Percentiles rank a stretch among this genome's conserved stretches.
phyloP scores from a whole-genome alignment of 2,797 vertebrate species.

The Xenopus petersii region DNA sequence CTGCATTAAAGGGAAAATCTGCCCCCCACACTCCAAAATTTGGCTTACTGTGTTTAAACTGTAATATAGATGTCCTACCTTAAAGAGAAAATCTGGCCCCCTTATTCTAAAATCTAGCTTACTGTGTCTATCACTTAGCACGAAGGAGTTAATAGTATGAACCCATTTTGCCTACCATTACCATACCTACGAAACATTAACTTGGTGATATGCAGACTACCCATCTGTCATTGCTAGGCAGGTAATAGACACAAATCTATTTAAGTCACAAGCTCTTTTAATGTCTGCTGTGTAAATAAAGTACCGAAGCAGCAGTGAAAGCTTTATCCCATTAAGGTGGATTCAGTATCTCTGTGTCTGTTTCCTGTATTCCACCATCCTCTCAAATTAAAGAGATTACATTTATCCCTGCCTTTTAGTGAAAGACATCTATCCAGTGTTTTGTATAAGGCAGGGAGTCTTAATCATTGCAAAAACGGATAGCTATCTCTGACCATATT shows the following conservation, averaged over 20 bases:
- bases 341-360: slow-evolving; percentile 27
- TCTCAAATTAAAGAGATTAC: slow-evolving; percentile 44
- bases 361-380: slow-evolving; percentile 19
- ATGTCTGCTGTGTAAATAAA: slow-evolving; percentile 43
- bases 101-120: background rate
- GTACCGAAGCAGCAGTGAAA: slow-evolving; percentile 18
- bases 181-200: background rate
- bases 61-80: background rate
- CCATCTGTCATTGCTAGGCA: slow-evolving; percentile 33
- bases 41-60: background rate
- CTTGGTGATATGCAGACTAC: slow-evolving; percentile 9
- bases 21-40: no score
- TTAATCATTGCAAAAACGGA: slow-evolving; percentile 23
- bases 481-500: background rate
- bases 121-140: background rate
- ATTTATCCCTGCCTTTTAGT: slow-evolving; percentile 46
- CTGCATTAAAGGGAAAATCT: background rate
- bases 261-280: slow-evolving; percentile 32
- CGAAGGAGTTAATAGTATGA: background rate
- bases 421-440: slow-evolving; percentile 13
- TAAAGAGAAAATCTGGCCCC: no score
- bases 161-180: background rate
- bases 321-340: slow-evolving; percentile 44
- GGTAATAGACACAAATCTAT: slow-evolving; percentile 43
- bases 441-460: slow-evolving; percentile 4